These are phyloP conservation scores for Plebejus argus DNA, from an alignment of 2,888 invertebrate species.

Conservation along the genomic window DNA sequence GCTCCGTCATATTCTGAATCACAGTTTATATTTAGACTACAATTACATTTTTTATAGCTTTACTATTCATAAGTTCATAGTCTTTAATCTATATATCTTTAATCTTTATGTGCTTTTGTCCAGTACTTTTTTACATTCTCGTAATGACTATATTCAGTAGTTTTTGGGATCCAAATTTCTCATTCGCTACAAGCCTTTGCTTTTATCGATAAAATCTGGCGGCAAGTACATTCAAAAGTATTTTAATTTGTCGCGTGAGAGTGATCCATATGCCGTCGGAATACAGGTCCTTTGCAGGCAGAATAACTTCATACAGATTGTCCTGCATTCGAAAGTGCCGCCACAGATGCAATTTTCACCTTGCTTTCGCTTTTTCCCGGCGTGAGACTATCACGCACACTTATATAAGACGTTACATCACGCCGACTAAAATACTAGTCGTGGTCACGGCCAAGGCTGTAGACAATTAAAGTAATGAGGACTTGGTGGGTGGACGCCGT, in stretches of 20 bases:
- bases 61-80: neutral
- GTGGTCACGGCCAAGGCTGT: constrained; percentile 80
- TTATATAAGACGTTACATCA: constrained; percentile 75
- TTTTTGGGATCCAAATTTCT: neutral
- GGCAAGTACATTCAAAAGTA: neutral
- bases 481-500: constrained; percentile 75
- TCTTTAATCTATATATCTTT: neutral
- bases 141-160: neutral
- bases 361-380: constrained; percentile 73
- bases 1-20: neutral
- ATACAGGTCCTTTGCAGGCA: neutral
- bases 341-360: constrained; percentile 59
- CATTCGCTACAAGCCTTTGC: neutral
- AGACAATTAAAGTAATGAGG: constrained; percentile 72
- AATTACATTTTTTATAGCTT: neutral
- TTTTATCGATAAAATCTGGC: neutral
- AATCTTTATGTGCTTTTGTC: neutral
- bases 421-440: constrained; percentile 74
- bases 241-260: neutral
- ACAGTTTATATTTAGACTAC: neutral
- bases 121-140: neutral
- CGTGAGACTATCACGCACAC: constrained; percentile 54
- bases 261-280: neutral
- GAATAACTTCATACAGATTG: neutral
- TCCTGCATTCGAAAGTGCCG: constrained; percentile 31